Evolutionary conservation across 2,888 invertebrate genomes (phyloP), one percentile per base, ranked within the genome.

Genomic region (Nezara viridula): DNA sequence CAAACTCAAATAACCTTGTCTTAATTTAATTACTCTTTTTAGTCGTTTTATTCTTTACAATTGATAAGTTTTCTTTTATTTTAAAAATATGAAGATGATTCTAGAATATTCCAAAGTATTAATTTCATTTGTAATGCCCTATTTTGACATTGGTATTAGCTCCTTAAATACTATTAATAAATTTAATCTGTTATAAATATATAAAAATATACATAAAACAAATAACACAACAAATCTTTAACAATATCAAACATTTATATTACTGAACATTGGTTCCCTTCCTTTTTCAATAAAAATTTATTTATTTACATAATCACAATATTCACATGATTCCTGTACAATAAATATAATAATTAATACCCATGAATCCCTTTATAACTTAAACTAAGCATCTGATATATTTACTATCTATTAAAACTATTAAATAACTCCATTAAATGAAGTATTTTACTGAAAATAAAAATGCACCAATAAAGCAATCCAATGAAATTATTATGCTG

Each of bases 231-330:
- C 86, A 86, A 55, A 86, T 86, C 32, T 81, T 50, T 88, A 81
- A 81, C 27, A 77, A 60, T 86, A 60, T 47, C 85, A 47, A 49
- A 73, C 88, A 81, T 52, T 88, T 73, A 50, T 77, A 73, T 81
- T 81, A 88, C 88, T 88, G 88, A 88, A 77, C 88, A 81, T 88
- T 77, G 77, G 85, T 88, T 85, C 88, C 50, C 88, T 88, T 88
- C 47, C 55, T 47, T 81, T 60, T 77, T 32, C 77, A 19, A 73
- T 81, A 85, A 37, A 88, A 49, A 66, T 81, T 32, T 88, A 77
- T 81, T 81, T 88, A 81, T 81, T 52, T 81, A 88, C 77, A 88
- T 88, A 88, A 88, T 88, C 77, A 88, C 88, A 88, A 88, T 88
- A 88, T 88, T 88, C 66, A 88, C 88, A 88, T 81, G 81, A 86